A percentile compares a stretch with the other conserved stretches of the same genome.
phyloP scores from a whole-genome alignment of 2,113 vertebrate genomes.

The Petaurus breviceps region DNA sequence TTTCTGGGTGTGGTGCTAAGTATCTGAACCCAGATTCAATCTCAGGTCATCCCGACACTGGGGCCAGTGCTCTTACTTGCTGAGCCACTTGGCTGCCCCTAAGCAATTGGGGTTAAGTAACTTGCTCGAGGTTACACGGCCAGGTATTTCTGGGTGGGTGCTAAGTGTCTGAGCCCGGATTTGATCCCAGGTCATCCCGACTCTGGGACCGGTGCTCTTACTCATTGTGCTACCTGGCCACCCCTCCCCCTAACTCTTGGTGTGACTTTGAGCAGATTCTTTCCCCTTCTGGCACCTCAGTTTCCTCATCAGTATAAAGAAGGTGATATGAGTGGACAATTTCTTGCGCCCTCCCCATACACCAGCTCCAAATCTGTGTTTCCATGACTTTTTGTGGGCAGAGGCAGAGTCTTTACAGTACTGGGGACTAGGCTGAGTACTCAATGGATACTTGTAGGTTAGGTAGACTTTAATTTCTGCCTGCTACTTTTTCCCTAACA shows the following conservation, averaged over 20 bases:
- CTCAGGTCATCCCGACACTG: too few species aligned
- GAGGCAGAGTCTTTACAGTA: neutral
- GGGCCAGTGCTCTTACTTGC: too few species aligned
- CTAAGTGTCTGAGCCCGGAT: too few species aligned
- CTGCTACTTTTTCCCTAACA: neutral
- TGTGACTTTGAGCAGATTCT: neutral
- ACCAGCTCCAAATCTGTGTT: neutral
- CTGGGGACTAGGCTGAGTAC: neutral
- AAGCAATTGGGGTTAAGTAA: too few species aligned
- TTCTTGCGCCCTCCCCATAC: accelerated
- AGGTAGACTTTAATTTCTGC: neutral
- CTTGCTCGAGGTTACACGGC: too few species aligned
- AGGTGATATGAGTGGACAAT: neutral
- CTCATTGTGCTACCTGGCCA: too few species aligned
- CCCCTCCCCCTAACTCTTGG: neutral
- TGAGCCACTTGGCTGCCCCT: too few species aligned
- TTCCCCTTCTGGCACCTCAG: neutral
- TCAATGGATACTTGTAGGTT: neutral
- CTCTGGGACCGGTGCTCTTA: too few species aligned
- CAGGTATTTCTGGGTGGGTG: too few species aligned
- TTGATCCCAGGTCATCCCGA: too few species aligned
- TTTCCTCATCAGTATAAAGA: neutral
- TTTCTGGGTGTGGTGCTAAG: too few species aligned
- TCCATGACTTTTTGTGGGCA: neutral
- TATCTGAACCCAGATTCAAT: too few species aligned